Percentiles rank a stretch among this genome's conserved stretches.
These are phyloP conservation scores for Chelon auratus DNA, from an alignment of 2,797 vertebrate species.

Conservation along the genomic window DNA sequence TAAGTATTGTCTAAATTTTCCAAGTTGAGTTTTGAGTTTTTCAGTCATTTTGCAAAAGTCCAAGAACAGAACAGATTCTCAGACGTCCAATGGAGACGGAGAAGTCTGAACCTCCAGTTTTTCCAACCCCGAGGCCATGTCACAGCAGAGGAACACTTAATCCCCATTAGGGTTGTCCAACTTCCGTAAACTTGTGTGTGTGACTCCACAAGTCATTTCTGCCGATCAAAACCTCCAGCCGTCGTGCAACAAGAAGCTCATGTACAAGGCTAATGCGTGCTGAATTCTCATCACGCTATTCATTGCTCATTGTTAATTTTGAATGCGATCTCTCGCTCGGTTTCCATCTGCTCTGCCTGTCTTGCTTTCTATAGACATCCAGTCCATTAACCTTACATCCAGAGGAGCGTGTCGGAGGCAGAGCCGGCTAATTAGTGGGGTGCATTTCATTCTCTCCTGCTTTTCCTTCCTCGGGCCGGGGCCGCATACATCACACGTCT, in stretches of 20 bases:
- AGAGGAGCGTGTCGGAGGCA: conserved; percentile 39
- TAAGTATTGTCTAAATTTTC: neutral
- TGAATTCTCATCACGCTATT: conserved; percentile 7
- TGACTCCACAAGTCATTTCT: neutral
- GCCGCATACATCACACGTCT: conserved; percentile 56
- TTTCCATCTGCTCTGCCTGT: neutral
- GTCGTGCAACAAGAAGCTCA: neutral
- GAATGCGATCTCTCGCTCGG: conserved; percentile 2
- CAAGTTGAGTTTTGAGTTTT: neutral
- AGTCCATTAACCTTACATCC: conserved; percentile 50
- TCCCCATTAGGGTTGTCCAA: conserved; percentile 19
- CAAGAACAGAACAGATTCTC: conserved; percentile 19
- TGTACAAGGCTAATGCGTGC: neutral
- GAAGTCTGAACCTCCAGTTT: conserved; percentile 39
- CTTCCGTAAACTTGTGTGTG: neutral
- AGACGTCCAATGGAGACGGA: conserved; percentile 38
- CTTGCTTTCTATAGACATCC: conserved; percentile 5
- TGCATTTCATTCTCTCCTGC: conserved; percentile 17
- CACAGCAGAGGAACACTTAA: conserved; percentile 38
- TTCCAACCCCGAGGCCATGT: conserved; percentile 23
- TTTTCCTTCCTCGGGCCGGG: conserved; percentile 13
- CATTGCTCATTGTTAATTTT: conserved; percentile 27
- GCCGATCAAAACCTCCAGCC: neutral
- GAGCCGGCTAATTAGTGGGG: conserved; percentile 54
- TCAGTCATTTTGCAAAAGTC: neutral